Base-by-base conservation (phyloP, 1,140 invertebrate genomes). In the Megalonaias nervosa region DNA sequence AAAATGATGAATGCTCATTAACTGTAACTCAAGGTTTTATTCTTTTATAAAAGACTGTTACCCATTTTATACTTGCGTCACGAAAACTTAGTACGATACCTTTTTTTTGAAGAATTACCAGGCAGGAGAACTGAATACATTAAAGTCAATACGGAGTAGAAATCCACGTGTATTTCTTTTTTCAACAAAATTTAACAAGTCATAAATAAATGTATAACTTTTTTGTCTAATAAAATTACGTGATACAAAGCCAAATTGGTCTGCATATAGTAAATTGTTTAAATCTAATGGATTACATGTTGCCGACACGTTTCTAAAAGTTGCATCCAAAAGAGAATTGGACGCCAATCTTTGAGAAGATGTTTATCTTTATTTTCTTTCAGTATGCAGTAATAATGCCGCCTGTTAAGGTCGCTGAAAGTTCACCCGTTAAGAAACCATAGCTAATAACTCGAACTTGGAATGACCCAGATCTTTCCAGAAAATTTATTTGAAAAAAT, bases 241-340 rank as follows among this genome's bases (percentile, higher is more conserved):
- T 23, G 67, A 17, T 38, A 79, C 19, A 79, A 79, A 79, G n/a
- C 72, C 77, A 62, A 4, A 69, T 48, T 79, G 71, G 48, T 79
- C 61, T 17, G 69, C 61, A 66, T 62, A 66, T 19, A 74, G 74
- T 14, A 75, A 26, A 67, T 1, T 14, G n/a, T 71, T 75, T 74
- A 17, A 70, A 9, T 58, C 77, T 59, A 19, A 56, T 23, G 23
- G 71, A 62, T 17, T 31, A 5, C 31, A 31, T 5, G 31, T 5
- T 31, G 31, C 31, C 5, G 31, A 74, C 58, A 60, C 64, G 19
- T 70, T 57, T 57, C 75, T 79, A 71, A 75, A 79, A 21, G 19
- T 6, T 16, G 60, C 55, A 74, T 74, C 74, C 60, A 79, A 59
- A 65, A 80, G 56, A 17, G 73, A 80, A 80, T 71, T 65, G 67